Percentiles rank a stretch among this genome's conserved stretches.
These are phyloP conservation scores for Ostrea edulis DNA, from an alignment of 1,140 invertebrate species.

Conservation along the genomic window DNA sequence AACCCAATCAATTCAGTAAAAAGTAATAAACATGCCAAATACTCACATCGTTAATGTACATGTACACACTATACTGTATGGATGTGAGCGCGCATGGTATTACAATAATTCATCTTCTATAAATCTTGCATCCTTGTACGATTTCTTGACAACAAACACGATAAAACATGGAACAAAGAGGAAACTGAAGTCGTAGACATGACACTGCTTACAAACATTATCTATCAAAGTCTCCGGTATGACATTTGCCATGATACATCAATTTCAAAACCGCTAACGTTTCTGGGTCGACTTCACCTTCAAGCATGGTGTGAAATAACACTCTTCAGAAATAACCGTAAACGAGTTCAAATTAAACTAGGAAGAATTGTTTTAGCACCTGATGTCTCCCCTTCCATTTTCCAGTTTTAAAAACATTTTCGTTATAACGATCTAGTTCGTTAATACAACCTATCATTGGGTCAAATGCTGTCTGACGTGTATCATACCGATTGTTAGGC, in stretches of 20 bases:
- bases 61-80: neutral
- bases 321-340: neutral
- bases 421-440: too few species aligned
- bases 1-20: neutral
- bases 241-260: slow-evolving; percentile 9
- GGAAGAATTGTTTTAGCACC: neutral
- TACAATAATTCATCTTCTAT: neutral
- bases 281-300: neutral
- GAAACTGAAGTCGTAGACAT: neutral
- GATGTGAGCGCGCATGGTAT: neutral
- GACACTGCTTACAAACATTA: neutral
- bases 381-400: neutral
- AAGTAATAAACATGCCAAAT: neutral
- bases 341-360: neutral
- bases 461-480: too few species aligned
- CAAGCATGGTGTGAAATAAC: neutral
- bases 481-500: too few species aligned
- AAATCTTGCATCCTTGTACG: slow-evolving; percentile 29
- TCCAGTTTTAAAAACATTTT: neutral
- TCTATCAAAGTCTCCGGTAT: slow-evolving; percentile 18
- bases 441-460: too few species aligned
- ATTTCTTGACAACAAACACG: slow-evolving; percentile 3
- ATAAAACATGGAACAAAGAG: slow-evolving; percentile 16
- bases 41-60: neutral
- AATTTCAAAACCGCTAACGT: neutral